Conservation (phyloP, 1,140 invertebrate species). For the Alviniconcha marisindica region DNA sequence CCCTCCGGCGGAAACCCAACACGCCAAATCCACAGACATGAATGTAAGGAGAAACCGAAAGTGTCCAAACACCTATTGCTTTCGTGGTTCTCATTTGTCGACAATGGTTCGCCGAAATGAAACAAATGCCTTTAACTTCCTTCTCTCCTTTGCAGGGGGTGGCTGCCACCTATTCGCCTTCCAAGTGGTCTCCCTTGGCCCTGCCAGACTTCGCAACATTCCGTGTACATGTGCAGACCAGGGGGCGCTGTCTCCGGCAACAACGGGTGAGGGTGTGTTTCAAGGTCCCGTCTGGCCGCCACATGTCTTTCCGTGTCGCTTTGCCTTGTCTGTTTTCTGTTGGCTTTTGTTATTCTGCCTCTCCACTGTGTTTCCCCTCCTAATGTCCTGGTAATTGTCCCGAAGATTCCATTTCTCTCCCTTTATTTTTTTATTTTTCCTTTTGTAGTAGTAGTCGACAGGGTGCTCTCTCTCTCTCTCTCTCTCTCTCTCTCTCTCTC, state of each 20-base stretch:
- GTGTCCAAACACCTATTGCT: constrained; percentile 11
- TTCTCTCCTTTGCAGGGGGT: constrained; percentile 22
- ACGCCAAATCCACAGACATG: neutral
- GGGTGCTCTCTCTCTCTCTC: no score
- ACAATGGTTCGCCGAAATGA: constrained; percentile 2
- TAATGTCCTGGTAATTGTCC: no score
- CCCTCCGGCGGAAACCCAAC: neutral
- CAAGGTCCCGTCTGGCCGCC: no score
- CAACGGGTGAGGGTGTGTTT: neutral
- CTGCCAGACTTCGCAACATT: neutral
- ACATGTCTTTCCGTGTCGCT: no score
- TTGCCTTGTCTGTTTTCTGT: no score
- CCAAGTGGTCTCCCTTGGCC: neutral
- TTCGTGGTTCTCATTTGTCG: constrained; percentile 20
- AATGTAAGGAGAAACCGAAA: neutral
- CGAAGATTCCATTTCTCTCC: no score
- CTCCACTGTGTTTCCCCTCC: no score
- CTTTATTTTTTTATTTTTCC: no score
- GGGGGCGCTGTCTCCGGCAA: neutral
- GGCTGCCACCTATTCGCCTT: constrained; percentile 10
- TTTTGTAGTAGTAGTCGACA: no score
- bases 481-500: no score
- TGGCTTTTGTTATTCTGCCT: no score
- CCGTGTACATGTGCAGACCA: constrained; percentile 30
- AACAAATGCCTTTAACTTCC: constrained; percentile 23